These are phyloP conservation scores for Hyposmocoma kahamanoa DNA, from an alignment of 1,140 invertebrate genomes.

Conservation along the genomic window DNA sequence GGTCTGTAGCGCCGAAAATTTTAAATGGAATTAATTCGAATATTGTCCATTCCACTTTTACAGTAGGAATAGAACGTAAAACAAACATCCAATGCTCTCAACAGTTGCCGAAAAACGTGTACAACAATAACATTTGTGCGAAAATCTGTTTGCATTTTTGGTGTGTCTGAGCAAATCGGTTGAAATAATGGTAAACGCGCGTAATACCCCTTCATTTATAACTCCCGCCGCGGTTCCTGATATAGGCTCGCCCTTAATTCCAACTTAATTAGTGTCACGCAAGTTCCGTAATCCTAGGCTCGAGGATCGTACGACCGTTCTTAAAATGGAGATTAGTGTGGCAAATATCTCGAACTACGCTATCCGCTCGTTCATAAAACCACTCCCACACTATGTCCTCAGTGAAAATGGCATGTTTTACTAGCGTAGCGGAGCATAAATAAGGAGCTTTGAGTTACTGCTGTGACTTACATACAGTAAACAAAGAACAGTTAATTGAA, in stretches of 20 bases:
- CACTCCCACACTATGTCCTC: slow-evolving; percentile 30
- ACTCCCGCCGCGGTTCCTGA: slow-evolving; percentile 64
- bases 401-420: neutral
- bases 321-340: slow-evolving; percentile 71
- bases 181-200: slow-evolving; percentile 48
- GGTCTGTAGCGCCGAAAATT: no score
- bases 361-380: slow-evolving; percentile 50
- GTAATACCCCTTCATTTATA: slow-evolving; percentile 71
- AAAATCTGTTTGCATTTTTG: slow-evolving; percentile 16
- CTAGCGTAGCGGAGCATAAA: no score
- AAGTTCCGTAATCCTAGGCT: slow-evolving; percentile 71
- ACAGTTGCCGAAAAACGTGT: no score
- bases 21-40: no score
- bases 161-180: slow-evolving; percentile 21
- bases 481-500: no score
- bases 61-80: no score
- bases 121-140: no score
- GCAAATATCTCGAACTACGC: slow-evolving; percentile 64
- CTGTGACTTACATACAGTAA: no score
- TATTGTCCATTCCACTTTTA: no score
- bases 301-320: slow-evolving; percentile 62
- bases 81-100: no score
- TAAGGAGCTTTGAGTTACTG: no score
- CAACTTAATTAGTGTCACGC: slow-evolving; percentile 71
- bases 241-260: slow-evolving; percentile 69